Evolutionary conservation across 2,888 invertebrate species (phyloP).

Genomic region (Petrolisthes manimaculis): DNA sequence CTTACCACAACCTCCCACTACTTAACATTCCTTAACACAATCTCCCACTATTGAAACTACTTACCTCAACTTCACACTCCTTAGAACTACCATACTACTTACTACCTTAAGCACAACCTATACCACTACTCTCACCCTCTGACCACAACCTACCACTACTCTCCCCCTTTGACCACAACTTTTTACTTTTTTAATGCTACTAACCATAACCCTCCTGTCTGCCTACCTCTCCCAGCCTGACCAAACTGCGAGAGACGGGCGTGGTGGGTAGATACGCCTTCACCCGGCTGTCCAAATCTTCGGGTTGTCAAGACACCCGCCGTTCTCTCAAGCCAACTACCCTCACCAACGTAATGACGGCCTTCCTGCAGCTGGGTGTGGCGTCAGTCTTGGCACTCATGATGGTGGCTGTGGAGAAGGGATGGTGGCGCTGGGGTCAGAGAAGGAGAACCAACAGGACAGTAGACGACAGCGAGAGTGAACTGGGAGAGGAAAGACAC

Average conservation of each 20-base stretch:
- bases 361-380: constrained; percentile 9
- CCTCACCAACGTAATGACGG: constrained; percentile 10
- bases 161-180: neutral
- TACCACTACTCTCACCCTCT: neutral
- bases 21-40: no score
- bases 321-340: neutral
- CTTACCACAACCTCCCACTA: no score
- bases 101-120: neutral
- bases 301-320: neutral
- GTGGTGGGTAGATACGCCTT: neutral
- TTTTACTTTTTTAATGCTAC: neutral
- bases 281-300: constrained; percentile 4
- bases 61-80: neutral
- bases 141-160: neutral
- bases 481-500: no score
- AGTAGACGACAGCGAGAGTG: no score
- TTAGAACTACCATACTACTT: neutral
- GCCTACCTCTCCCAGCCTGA: constrained; percentile 14
- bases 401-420: neutral
- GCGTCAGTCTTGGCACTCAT: neutral
- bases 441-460: no score
- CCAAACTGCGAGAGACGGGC: neutral
- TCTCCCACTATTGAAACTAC: neutral
- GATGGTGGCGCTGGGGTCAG: neutral
- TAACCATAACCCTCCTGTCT: neutral